Evolutionary conservation across 2,888 invertebrate species (phyloP), one percentile per base, ranked within the genome.

Genomic region (Thymelicus sylvestris): DNA sequence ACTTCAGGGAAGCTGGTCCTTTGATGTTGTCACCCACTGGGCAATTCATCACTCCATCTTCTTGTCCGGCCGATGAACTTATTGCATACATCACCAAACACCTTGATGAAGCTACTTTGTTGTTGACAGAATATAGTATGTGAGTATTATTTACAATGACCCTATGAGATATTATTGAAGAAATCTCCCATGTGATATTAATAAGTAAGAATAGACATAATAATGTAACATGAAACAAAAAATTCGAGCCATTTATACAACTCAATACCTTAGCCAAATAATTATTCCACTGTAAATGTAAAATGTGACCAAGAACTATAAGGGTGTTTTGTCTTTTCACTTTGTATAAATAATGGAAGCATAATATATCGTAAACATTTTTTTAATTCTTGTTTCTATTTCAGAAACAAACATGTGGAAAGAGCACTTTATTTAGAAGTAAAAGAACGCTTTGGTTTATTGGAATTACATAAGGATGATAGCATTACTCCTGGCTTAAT

Each of bases 21-120:
- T 85, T 99, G 70, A 98, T 98, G 97, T 95, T 99, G 41, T 98
- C 98, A 12, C 98, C 98, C 0, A 98, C 98, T 4, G 99, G 98
- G 4, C 98, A 98, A 90, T 97, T 98, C 81, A 97, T 98, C 74
- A 97, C 98, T 0, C 98, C 99, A 13, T 96, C 98, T 0, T 97
- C 98, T 0, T 97, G 98, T 82, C 98, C 98, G 0, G 97, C 98
- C 0, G 96, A 96, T 77, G 95, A 98, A 75, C 93, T 98, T 67
- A 95, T 98, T 15, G 96, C 96, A 80, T 99, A 97, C 85, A 96
- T 99, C 63, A 95, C 96, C 0, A 95, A 95, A 15, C 95, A 98
- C 86, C 94, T 98, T 76, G 94, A 95, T 47, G 95, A 96, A 82
- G 98, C 98, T 0, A 95, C 95, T 12, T 90, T 95, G 75, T 95